Conservation (phyloP, 2,888 invertebrate species). For the Cerceris ruficornis region DNA sequence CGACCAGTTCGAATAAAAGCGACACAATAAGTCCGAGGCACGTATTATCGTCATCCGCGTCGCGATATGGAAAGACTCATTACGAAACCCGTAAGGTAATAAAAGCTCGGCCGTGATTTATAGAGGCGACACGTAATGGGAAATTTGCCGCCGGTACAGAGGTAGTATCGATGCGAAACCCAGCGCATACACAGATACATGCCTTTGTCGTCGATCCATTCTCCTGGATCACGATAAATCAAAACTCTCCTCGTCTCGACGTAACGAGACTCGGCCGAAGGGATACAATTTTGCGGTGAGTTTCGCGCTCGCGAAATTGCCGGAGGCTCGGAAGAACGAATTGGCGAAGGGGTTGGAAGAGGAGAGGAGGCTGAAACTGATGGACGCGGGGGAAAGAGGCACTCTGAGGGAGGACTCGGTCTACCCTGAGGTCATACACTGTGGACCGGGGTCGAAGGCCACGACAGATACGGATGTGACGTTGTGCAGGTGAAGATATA, state of each 20-base stretch:
- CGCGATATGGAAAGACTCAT: slow-evolving; percentile 10
- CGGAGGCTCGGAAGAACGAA: neutral
- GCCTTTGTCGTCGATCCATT: slow-evolving; percentile 6
- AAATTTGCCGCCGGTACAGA: neutral
- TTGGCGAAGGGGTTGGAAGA: slow-evolving; percentile 2
- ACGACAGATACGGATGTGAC: slow-evolving; percentile 57
- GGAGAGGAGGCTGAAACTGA: neutral
- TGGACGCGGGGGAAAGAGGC: slow-evolving; percentile 5
- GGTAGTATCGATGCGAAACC: neutral
- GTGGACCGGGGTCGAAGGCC: slow-evolving; percentile 40
- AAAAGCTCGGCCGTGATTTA: slow-evolving; percentile 27
- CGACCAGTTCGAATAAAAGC: too few species aligned
- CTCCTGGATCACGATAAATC: slow-evolving; percentile 20
- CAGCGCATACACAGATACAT: neutral
- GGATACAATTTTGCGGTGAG: slow-evolving; percentile 23
- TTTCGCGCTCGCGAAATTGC: slow-evolving; percentile 17
- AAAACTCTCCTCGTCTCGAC: slow-evolving; percentile 4
- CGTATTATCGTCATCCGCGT: slow-evolving; percentile 12
- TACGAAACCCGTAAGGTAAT: slow-evolving; percentile 10
- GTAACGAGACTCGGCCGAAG: neutral
- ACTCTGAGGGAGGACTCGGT: slow-evolving; percentile 14
- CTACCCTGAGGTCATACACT: slow-evolving; percentile 27
- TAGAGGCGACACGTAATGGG: neutral
- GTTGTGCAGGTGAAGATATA: slow-evolving; percentile 58
- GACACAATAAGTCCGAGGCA: neutral